These are phyloP conservation scores for Tenebrosternarchus preto DNA, from an alignment of 2,113 vertebrate genomes.

Conservation along the genomic window DNA sequence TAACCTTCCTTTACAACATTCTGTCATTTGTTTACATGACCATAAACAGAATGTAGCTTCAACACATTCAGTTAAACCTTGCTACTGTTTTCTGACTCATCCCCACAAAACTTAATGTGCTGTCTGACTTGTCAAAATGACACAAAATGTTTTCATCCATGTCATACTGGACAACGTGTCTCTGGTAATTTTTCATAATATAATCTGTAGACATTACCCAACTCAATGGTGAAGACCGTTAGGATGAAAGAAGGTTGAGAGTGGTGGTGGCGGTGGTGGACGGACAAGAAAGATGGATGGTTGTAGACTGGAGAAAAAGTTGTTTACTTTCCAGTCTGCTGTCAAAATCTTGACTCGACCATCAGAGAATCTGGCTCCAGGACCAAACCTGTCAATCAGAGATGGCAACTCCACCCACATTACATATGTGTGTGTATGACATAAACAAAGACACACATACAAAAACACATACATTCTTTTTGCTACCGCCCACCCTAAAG, in stretches of 20 bases:
- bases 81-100: slow-evolving; percentile 1
- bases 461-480: slow-evolving; percentile 10
- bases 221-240: slow-evolving; percentile 12
- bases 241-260: neutral
- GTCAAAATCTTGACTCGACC: slow-evolving; percentile 53
- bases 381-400: slow-evolving; percentile 44
- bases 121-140: slow-evolving; percentile 46
- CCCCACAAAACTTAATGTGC: slow-evolving; percentile 25
- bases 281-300: slow-evolving; percentile 3
- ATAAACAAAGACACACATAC: neutral
- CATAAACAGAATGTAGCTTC: neutral
- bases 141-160: slow-evolving; percentile 10
- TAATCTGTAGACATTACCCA: slow-evolving; percentile 57
- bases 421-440: neutral
- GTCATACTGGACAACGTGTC: neutral
- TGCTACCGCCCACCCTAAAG: slow-evolving; percentile 17
- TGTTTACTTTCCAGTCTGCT: slow-evolving; percentile 60
- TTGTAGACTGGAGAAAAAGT: slow-evolving; percentile 35
- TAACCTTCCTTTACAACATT: neutral
- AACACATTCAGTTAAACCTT: slow-evolving; percentile 6
- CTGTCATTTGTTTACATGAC: neutral
- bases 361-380: slow-evolving; percentile 46
- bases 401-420: slow-evolving; percentile 51
- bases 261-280: neutral
- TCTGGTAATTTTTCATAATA: slow-evolving; percentile 10